These are phyloP conservation scores for Gnathonemus echidnorhynchus DNA, from an alignment of 2,113 vertebrate genomes.

Conservation along the genomic window DNA sequence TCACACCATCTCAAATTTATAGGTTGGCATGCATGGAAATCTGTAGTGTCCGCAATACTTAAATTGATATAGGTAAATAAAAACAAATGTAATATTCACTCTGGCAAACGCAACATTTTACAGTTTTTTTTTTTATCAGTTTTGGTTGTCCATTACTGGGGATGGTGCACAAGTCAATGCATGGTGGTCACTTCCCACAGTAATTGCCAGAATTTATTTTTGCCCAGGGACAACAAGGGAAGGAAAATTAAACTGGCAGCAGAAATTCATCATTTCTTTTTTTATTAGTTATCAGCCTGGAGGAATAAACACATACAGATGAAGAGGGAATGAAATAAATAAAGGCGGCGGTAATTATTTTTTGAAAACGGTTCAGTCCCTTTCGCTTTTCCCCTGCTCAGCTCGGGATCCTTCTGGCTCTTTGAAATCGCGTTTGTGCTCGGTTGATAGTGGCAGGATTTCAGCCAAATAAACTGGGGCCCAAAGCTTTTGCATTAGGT, in stretches of 20 bases:
- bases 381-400: neutral
- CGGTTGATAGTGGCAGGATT: slow-evolving; percentile 9
- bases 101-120: neutral
- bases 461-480: slow-evolving; percentile 5
- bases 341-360: slow-evolving; percentile 8
- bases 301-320: slow-evolving; percentile 1
- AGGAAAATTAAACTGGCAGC: neutral
- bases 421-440: neutral
- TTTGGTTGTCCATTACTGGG: neutral
- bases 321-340: slow-evolving; percentile 13
- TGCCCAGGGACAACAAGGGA: neutral
- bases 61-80: slow-evolving; percentile 2
- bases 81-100: neutral
- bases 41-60: neutral
- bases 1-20: neutral
- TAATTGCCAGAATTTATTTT: neutral
- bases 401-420: neutral
- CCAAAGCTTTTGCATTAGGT: neutral
- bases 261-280: slow-evolving; percentile 11
- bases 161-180: neutral
- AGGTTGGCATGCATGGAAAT: neutral
- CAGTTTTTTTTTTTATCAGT: slow-evolving; percentile 6
- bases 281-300: neutral
- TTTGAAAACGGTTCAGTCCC: neutral
- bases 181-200: neutral